Evolutionary conservation across 2,797 vertebrate genomes (phyloP), one percentile per base, ranked within the genome.

Genomic region (Pantherophis alleghaniensis): DNA sequence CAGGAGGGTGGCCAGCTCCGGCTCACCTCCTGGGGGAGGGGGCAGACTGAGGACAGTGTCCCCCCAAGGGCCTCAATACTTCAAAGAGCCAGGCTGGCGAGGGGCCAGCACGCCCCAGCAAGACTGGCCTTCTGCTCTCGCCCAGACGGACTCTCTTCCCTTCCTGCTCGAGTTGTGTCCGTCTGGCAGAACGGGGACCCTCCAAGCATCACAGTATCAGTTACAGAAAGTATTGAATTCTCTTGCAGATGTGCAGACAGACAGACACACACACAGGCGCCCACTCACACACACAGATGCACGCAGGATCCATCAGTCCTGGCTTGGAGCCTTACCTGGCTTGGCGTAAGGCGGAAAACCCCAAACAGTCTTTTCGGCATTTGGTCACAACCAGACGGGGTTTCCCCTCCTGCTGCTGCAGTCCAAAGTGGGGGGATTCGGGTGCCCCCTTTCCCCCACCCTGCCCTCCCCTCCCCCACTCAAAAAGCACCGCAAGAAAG

Each of bases 151-250:
- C 11, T 4, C 61, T 12, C 47, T 47, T 42, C 57, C 22, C n/a
- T 26, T 3, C 79, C n/a, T 13, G 2, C 6, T 42, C 55, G 89
- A 26, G 57, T 22, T 37, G 86, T 87, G 1, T 87, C 57, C 60
- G 86, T 90, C 92, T 90, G 59, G 56, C 37, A 61, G 89, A 53
- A 57, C 37, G 59, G 61, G 7, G 12, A 63, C 88, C 22, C 7
- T 47, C 60, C 37, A 57, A 74, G 24, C 57, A 61, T 92, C 93
- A 91, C 91, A 91, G 93, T 28, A 91, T 92, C 42, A 24, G 79
- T 32, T 13, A 79, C 57, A 83, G 32, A 59, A 89, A 55, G 51
- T 28, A 55, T 13, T 47, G 28, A 56, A 61, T 18, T 0, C 87
- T 28, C 32, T 13, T 5, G 74, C 69, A 20, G 42, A 0, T 42